Conservation (phyloP, 2,113 vertebrate genomes). For the Zonotrichia leucophrys region DNA sequence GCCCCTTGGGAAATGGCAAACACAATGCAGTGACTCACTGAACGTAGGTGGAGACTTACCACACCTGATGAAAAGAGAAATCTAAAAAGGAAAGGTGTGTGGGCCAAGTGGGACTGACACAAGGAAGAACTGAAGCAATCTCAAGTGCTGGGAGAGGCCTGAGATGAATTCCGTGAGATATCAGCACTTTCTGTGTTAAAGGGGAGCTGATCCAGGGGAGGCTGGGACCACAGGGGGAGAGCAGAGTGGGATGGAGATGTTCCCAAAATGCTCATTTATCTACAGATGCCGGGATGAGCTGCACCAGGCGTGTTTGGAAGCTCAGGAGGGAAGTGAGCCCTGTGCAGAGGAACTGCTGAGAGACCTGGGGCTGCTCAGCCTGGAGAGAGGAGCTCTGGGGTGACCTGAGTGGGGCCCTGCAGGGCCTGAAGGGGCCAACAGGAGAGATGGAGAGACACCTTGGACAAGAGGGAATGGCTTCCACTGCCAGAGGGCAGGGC, state of each 20-base stretch:
- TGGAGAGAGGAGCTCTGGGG: neutral
- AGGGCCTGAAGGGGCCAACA: neutral
- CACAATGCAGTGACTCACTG: neutral
- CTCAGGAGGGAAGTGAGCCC: neutral
- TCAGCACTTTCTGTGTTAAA: neutral
- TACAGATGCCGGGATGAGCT: neutral
- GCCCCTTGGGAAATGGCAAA: neutral
- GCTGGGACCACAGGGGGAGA: neutral
- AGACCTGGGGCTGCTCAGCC: neutral
- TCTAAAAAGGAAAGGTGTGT: neutral
- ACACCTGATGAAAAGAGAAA: conserved; percentile 10
- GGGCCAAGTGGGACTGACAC: neutral
- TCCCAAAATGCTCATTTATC: neutral
- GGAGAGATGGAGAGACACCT: neutral
- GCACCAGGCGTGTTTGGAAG: neutral
- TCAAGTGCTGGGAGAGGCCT: neutral
- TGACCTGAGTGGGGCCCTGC: neutral
- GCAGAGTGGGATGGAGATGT: neutral
- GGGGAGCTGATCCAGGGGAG: neutral
- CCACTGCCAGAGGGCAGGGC: neutral
- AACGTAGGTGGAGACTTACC: neutral
- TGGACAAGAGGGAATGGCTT: neutral
- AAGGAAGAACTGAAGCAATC: neutral
- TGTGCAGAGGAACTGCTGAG: neutral
- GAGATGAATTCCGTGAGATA: neutral